Percentiles rank a stretch among this genome's conserved stretches.
These are phyloP conservation scores for Benitochromis conjunctus DNA, from an alignment of 2,113 vertebrate genomes.

Conservation along the genomic window DNA sequence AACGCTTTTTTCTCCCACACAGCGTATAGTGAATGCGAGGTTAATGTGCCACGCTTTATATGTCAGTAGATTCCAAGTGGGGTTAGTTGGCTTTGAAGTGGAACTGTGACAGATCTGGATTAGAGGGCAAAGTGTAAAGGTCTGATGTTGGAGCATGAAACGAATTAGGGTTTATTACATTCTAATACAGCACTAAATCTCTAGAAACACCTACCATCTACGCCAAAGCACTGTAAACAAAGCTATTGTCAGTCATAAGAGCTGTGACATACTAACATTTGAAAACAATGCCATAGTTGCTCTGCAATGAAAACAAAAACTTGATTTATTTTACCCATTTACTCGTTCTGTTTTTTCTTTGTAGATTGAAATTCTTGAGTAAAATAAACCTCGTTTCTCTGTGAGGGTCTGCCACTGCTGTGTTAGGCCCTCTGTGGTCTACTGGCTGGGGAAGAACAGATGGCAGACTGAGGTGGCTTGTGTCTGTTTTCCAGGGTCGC, in stretches of 20 bases:
- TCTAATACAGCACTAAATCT: conserved; percentile 78
- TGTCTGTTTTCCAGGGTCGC: conserved; percentile 79
- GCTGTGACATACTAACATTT: conserved; percentile 29
- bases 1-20: background rate
- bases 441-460: conserved; percentile 78
- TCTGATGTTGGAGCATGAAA: conserved; percentile 77
- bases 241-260: conserved; percentile 69
- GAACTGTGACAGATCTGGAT: conserved; percentile 77
- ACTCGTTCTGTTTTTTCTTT: conserved; percentile 19
- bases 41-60: conserved; percentile 25
- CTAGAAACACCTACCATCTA: conserved; percentile 67
- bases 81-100: conserved; percentile 64
- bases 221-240: conserved; percentile 68
- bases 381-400: background rate
- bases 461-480: conserved; percentile 86
- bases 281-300: conserved; percentile 48
- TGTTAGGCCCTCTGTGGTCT: conserved; percentile 76
- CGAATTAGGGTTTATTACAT: conserved; percentile 70
- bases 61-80: conserved; percentile 38
- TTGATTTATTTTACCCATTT: conserved; percentile 56
- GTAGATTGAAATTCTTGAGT: background rate
- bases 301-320: conserved; percentile 54
- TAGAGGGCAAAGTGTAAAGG: conserved; percentile 81
- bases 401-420: background rate
- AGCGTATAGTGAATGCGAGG: background rate